These are phyloP conservation scores for Ahaetulla prasina DNA, from an alignment of 2,113 vertebrate species.

Conservation along the genomic window DNA sequence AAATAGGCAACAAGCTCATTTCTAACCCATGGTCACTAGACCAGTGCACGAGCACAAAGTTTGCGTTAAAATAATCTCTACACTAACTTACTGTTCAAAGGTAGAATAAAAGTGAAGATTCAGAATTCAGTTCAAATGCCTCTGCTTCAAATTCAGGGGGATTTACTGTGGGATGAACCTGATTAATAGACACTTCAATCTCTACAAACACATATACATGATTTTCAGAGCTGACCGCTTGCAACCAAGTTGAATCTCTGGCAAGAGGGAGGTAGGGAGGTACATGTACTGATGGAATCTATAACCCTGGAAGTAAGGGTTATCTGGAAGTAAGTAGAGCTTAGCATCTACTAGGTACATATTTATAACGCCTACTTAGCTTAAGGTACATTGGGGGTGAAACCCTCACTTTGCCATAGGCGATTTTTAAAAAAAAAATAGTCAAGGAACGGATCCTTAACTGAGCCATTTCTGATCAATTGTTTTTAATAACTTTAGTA, in stretches of 20 bases:
- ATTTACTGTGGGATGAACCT: background rate
- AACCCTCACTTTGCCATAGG: background rate
- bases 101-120: background rate
- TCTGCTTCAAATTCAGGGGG: background rate
- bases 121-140: background rate
- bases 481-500: background rate
- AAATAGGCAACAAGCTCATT: background rate
- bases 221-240: no score
- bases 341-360: background rate
- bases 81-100: background rate
- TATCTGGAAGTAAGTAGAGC: background rate
- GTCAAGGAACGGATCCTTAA: background rate
- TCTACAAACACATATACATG: background rate
- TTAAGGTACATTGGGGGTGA: background rate
- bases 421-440: background rate
- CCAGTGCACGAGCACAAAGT: background rate
- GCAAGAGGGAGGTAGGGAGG: background rate
- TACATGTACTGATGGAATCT: background rate
- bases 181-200: background rate
- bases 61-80: background rate
- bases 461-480: fast-evolving
- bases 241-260: background rate
- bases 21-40: background rate
- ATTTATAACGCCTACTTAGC: background rate
- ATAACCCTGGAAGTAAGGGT: background rate